phyloP scores from a whole-genome alignment of 2,113 vertebrate species.

The Clupea harengus region DNA sequence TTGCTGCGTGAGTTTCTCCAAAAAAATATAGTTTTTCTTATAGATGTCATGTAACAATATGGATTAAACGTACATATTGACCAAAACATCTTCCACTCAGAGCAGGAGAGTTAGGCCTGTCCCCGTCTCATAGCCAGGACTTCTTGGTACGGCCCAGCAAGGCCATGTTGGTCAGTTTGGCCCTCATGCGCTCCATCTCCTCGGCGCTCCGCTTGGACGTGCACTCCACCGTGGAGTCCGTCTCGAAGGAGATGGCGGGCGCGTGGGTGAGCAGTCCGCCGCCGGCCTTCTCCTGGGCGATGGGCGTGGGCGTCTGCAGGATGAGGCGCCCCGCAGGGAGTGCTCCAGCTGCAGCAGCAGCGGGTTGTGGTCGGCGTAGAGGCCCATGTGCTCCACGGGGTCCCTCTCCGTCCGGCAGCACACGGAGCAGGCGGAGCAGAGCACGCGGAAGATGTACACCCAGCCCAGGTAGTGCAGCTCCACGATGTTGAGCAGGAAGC shows the following conservation, averaged over 20 bases:
- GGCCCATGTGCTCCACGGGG: neutral
- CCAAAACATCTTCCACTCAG: neutral
- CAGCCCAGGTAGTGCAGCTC: constrained; percentile 66
- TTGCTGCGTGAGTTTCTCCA: neutral
- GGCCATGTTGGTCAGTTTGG: constrained; percentile 47
- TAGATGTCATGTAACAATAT: neutral
- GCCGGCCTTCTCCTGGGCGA: constrained; percentile 43
- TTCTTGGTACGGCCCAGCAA: constrained; percentile 57
- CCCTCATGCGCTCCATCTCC: constrained; percentile 54
- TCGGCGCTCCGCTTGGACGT: constrained; percentile 52
- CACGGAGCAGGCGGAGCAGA: constrained; percentile 58
- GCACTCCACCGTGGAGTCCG: constrained; percentile 60
- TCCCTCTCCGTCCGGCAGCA: constrained; percentile 55
- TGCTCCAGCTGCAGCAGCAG: constrained; percentile 65
- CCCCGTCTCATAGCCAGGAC: constrained; percentile 58
- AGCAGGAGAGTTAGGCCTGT: neutral
- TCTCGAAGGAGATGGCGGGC: constrained; percentile 59
- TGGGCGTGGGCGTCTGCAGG: constrained; percentile 52
- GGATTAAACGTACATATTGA: neutral
- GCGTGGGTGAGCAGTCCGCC: constrained; percentile 40
- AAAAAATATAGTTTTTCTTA: neutral
- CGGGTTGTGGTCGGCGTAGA: constrained; percentile 55
- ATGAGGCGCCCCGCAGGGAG: constrained; percentile 61
- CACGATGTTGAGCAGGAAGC: constrained; percentile 66
- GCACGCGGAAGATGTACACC: constrained; percentile 61